phyloP scores from a whole-genome alignment of 2,888 invertebrate genomes.

The Erebia ligea region DNA sequence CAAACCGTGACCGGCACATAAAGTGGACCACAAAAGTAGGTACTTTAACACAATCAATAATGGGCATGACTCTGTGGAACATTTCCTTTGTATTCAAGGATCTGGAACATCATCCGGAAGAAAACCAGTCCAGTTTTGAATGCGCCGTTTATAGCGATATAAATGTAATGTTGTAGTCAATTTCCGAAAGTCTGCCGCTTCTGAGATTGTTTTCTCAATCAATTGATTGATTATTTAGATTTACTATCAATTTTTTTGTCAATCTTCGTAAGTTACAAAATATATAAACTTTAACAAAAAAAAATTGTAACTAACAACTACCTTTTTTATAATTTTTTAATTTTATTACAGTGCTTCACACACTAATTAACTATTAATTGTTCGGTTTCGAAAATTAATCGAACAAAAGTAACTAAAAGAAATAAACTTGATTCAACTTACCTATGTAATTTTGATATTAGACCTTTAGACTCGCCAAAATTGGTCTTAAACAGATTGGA shows the following conservation, averaged over 20 bases:
- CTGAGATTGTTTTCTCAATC: neutral
- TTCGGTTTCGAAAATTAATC: too few relatives aligned
- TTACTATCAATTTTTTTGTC: too few relatives aligned
- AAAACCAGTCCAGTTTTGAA: conserved; percentile 16
- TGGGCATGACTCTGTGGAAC: conserved; percentile 17
- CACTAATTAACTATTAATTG: too few relatives aligned
- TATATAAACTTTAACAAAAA: too few relatives aligned
- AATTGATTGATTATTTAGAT: too few relatives aligned
- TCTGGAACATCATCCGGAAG: conserved; percentile 16
- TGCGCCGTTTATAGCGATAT: conserved; percentile 2
- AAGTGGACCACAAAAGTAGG: conserved; percentile 7
- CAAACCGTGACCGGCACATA: conserved; percentile 14
- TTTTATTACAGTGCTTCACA: too few relatives aligned
- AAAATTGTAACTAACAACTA: too few relatives aligned
- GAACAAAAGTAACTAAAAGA: too few relatives aligned
- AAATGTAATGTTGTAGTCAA: neutral
- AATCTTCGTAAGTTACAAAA: too few relatives aligned
- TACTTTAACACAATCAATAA: conserved; percentile 21
- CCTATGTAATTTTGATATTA: neutral
- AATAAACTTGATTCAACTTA: too few relatives aligned
- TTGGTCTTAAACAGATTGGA: too few relatives aligned
- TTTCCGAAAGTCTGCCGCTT: neutral
- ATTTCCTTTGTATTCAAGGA: conserved; percentile 21
- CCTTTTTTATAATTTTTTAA: too few relatives aligned
- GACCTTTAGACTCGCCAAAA: neutral